Evolutionary conservation across 35 echinoderm and acorn worm genomes (phyloP), one percentile per base, ranked within the genome.

Genomic region (Patiria miniata): DNA sequence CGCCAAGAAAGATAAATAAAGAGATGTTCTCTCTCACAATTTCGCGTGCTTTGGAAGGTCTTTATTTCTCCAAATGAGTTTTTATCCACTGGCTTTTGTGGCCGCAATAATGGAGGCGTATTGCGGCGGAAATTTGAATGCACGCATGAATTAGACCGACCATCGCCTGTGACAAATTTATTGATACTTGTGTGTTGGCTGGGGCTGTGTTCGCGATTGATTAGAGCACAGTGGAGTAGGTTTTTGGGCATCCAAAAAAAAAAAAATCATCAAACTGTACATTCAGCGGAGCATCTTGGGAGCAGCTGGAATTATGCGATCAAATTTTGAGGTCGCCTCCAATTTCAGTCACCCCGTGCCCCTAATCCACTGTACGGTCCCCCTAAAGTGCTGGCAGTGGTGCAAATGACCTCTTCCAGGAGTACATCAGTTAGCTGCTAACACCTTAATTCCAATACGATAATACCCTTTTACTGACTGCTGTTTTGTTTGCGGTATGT

Each of bases 91-190:
- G 30, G 65, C n/a, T 34, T 73, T 73, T 73, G 65, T 73, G 65
- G 34, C 14, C 14, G 7, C 65, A 23, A 73, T 73, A 73, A 73
- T 73, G 65, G 23, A 73, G 65, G 65, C 65, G 65, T 73, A 73
- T 9, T 10, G 26, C 26, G 29, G 34, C 65, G 65, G 65, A 73
- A 73, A 73, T 73, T 73, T 73, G 65, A 73, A 73, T 34, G 34
- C 65, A 73, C 65, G 65, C 65, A 73, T 73, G 65, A 73, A 34
- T 73, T 73, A 26, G 29, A 73, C 65, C 34, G 65, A 34, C 65
- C 65, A 73, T 73, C 65, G 26, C 65, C 65, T 73, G 65, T 73
- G 65, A 73, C 65, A 73, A 73, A 73, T 73, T 73, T 73, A 73
- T 73, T 73, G 65, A 73, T 73, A 73, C 65, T 73, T 73, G 14